phyloP scores from a whole-genome alignment of 2,888 invertebrate genomes.

The Calliphora vomitoria region DNA sequence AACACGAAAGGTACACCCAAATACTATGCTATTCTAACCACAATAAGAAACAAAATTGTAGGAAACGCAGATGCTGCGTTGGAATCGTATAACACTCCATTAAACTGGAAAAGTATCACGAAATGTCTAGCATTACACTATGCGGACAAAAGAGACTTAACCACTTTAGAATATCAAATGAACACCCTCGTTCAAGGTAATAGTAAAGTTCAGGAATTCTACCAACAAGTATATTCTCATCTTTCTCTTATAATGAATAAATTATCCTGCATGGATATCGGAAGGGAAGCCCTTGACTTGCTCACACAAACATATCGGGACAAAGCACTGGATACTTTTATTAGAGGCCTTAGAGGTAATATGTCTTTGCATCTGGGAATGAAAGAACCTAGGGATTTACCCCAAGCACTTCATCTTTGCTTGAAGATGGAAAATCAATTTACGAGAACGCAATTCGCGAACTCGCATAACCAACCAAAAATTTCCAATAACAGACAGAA shows the following conservation, averaged over 20 bases:
- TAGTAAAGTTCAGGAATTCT: conserved; percentile 5
- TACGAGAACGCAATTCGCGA: neutral
- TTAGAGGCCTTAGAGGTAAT: conserved; percentile 5
- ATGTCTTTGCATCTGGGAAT: neutral
- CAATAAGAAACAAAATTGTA: conserved; percentile 45
- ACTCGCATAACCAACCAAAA: neutral
- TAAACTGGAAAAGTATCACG: neutral
- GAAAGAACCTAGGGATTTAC: neutral
- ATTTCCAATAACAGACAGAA: neutral
- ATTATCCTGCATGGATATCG: neutral
- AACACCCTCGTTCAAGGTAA: neutral
- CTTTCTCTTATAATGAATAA: neutral
- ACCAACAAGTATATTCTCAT: neutral
- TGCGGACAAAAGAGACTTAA: conserved; percentile 22
- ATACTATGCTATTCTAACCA: conserved; percentile 56
- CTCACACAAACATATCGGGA: neutral
- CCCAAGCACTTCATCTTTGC: neutral
- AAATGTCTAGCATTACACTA: neutral
- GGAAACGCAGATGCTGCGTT: conserved; percentile 42
- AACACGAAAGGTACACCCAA: conserved; percentile 53
- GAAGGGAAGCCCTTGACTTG: neutral
- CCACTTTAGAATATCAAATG: conserved; percentile 5
- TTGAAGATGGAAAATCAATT: neutral
- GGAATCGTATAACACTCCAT: conserved; percentile 44
- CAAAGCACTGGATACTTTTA: conserved; percentile 18